Conservation (phyloP, 2,888 invertebrate genomes). For the Dioctria rufipes region DNA sequence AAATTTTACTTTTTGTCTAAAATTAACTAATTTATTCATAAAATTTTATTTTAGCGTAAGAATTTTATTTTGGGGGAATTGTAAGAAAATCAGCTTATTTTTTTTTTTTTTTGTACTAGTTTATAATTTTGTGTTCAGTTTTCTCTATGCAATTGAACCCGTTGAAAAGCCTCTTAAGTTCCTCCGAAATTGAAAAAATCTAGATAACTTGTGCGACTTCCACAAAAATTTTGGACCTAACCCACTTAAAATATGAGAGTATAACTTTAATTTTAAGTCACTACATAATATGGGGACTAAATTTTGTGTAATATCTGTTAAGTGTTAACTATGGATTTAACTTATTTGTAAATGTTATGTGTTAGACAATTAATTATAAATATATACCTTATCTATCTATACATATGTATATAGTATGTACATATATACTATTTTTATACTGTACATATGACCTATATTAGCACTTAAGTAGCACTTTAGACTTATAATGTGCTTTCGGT, state of each 20-base stretch:
- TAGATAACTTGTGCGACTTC: conserved; percentile 21
- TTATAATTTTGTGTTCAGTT: too few relatives aligned
- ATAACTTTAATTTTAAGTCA: too few relatives aligned
- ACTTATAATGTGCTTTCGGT: too few relatives aligned
- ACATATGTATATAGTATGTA: not conserved
- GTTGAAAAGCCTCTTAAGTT: not conserved
- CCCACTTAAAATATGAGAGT: not conserved
- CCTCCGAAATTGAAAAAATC: not conserved
- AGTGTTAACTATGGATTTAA: not conserved
- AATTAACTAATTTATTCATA: not conserved
- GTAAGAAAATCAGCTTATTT: not conserved
- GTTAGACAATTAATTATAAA: too few relatives aligned
- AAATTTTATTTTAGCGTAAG: not conserved
- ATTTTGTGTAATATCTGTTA: not conserved
- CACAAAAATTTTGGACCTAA: conserved; percentile 26
- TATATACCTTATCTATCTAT: not conserved
- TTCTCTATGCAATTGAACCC: not conserved
- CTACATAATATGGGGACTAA: conserved; percentile 4
- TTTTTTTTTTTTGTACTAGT: too few relatives aligned
- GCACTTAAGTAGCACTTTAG: not conserved
- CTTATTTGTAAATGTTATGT: too few relatives aligned
- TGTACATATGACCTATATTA: conserved; percentile 15
- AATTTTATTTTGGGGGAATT: not conserved
- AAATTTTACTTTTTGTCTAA: not conserved
- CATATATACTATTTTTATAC: conserved; percentile 32